These are phyloP conservation scores for Todiramphus chloris DNA, from an alignment of 2,113 vertebrate genomes.

Conservation along the genomic window DNA sequence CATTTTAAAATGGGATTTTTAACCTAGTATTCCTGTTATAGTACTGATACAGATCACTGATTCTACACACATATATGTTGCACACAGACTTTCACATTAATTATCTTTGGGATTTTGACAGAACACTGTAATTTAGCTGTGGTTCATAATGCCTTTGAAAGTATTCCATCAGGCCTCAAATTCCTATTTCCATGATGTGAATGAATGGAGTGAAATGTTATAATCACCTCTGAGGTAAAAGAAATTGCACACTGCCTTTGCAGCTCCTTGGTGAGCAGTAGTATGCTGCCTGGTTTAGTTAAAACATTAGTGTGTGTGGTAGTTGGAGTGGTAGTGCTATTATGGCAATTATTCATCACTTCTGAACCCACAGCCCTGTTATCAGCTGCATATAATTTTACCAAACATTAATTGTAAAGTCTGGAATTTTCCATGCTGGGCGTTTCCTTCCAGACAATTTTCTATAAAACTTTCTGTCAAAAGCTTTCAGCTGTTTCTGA, in stretches of 20 bases:
- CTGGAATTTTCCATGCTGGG: conserved; percentile 32
- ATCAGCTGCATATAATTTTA: not conserved
- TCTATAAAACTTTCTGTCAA: not conserved
- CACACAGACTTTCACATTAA: not conserved
- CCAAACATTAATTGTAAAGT: not conserved
- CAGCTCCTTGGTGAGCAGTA: not conserved
- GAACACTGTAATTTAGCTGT: not conserved
- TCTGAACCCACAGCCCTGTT: not conserved
- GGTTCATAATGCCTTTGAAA: not conserved
- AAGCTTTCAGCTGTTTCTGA: conserved; percentile 17
- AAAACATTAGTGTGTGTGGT: not conserved
- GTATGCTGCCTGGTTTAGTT: not conserved
- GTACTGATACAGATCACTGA: not conserved
- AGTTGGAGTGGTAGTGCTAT: not conserved
- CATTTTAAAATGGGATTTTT: not conserved
- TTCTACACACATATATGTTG: not conserved
- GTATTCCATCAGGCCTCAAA: not conserved
- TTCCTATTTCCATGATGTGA: not conserved
- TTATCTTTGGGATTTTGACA: not conserved
- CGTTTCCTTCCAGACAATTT: not conserved
- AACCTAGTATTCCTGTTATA: not conserved
- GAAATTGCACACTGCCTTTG: not conserved
- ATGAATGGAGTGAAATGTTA: not conserved
- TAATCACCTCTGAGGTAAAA: not conserved
- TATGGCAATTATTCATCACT: not conserved